These are phyloP conservation scores for Microcebus murinus DNA, from an alignment of 2,113 vertebrate genomes.

Conservation along the genomic window DNA sequence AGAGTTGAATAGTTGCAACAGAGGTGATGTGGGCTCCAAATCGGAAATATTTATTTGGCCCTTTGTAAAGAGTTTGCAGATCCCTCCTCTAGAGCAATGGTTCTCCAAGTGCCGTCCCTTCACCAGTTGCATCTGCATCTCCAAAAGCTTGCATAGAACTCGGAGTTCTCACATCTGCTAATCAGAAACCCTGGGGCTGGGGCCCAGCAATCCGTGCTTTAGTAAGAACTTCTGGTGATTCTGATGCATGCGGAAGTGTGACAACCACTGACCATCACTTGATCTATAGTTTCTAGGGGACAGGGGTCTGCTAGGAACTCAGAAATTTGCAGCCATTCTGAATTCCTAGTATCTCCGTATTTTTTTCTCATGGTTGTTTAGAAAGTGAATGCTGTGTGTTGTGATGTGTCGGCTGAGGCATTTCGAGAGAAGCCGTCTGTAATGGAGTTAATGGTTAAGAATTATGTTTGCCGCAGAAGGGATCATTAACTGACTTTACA, in stretches of 20 bases:
- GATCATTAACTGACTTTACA: constrained; percentile 23
- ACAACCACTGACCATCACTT: accelerated
- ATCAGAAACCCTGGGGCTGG: background rate
- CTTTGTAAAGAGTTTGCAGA: background rate
- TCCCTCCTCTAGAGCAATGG: background rate
- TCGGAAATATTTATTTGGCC: background rate
- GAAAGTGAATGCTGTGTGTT: background rate
- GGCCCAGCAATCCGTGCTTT: background rate
- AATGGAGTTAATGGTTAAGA: background rate
- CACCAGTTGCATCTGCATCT: background rate
- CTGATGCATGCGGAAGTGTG: background rate
- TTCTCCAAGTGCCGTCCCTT: background rate
- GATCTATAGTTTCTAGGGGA: background rate
- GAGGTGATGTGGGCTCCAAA: background rate
- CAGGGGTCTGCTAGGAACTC: background rate
- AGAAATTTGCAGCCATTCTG: background rate
- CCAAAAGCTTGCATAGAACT: background rate
- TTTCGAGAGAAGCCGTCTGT: background rate
- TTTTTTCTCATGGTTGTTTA: background rate
- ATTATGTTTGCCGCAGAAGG: background rate
- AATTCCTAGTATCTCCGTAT: background rate
- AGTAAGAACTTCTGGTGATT: background rate
- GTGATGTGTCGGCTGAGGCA: background rate
- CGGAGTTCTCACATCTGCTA: background rate
- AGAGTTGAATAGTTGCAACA: background rate